Evolutionary conservation across 2,797 vertebrate species (phyloP).

Genomic region (Eleutherodactylus coqui): DNA sequence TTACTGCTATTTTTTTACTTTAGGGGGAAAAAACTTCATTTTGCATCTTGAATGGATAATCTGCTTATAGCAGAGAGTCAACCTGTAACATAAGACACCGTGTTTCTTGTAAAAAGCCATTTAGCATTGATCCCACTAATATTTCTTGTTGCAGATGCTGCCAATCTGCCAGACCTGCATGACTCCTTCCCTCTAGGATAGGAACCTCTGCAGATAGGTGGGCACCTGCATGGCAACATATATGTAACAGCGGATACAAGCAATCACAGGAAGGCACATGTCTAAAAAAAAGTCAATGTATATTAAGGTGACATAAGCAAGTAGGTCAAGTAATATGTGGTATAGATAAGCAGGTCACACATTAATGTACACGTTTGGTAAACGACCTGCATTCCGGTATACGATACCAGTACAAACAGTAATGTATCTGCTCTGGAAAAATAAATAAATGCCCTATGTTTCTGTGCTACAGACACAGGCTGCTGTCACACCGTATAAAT

Average conservation of each 20-base stretch:
- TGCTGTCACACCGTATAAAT: slow-evolving; percentile 22
- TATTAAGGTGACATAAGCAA: background rate
- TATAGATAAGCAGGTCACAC: background rate
- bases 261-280: background rate
- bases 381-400: background rate
- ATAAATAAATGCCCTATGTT: background rate
- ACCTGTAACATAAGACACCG: background rate
- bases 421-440: background rate
- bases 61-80: background rate
- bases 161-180: background rate
- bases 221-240: background rate
- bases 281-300: background rate
- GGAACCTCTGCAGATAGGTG: background rate
- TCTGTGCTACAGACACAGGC: background rate
- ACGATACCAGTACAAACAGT: background rate
- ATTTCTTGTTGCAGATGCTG: background rate
- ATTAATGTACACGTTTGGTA: background rate
- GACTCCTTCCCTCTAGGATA: background rate
- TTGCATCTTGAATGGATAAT: background rate
- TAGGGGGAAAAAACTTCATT: background rate
- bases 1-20: background rate
- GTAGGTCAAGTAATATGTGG: background rate
- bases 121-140: background rate
- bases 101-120: background rate
- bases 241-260: background rate